phyloP scores from a whole-genome alignment of 2,113 vertebrate genomes.

The mouse (Mus musculus) region GRCm39 chr13:109284001-109284500 shows the following conservation, averaged over 20 bases:
- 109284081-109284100: slow-evolving; percentile 26
- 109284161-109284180: not conserved
- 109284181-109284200: slow-evolving; percentile 2
- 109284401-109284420: slow-evolving; percentile 67
- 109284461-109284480: not conserved
- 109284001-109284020: not conserved
- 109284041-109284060: slow-evolving; percentile 50
- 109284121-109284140: not conserved
- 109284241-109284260: slow-evolving; percentile 47
- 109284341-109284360: not conserved
- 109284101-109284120: not conserved
- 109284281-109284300: not conserved
- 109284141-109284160: not conserved
- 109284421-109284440: slow-evolving; percentile 26
- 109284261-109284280: not conserved
- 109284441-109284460: not conserved
- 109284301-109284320: not conserved
- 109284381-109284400: slow-evolving; percentile 59
- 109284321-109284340: slow-evolving; percentile 37
- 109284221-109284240: slow-evolving; percentile 61
- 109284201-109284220: slow-evolving; percentile 59
- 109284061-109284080: not conserved
- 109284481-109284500: slow-evolving; percentile 9
- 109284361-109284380: slow-evolving; percentile 51
- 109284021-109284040: slow-evolving; percentile 20